Evolutionary conservation across 2,888 invertebrate species (phyloP), one percentile per base, ranked within the genome.

Genomic region (Eristalis pertinax): DNA sequence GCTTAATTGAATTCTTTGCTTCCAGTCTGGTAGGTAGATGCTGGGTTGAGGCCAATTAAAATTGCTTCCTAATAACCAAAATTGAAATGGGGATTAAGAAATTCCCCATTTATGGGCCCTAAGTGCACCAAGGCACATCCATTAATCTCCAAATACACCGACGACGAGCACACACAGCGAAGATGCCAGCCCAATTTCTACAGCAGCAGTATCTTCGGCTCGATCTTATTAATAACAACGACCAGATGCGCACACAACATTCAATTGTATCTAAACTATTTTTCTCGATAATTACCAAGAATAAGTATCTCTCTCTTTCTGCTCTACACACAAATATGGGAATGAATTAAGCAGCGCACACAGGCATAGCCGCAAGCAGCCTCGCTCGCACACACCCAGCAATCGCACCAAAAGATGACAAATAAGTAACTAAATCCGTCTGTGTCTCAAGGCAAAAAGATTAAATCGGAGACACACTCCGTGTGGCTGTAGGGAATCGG

Each of bases 201-300:
- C 32, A 76, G 72, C 77, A 79, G 58, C 81, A 68, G 70, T 83
- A 86, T 84, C 84, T 87, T 64, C 62, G 79, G 58, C 68, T 76
- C 84, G 87, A 84, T 87, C 79, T 83, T 87, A 87, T 84, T 87
- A 84, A 84, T 84, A 84, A 75, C 83, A 83, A 72, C 67, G 70
- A 87, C 80, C 87, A 87, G 87, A 87, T 87, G 87, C 87, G 78
- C 65, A 62, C 86, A 83, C 84, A 84, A 76, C 72, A 84, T 84
- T 79, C 79, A 84, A 74, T 84, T 84, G 84, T 84, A 80, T 87
- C 76, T 87, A 87, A 87, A 84, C 87, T 84, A 84, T 84, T 83
- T 86, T 79, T 79, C 83, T 87, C 60, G 83, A 75, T 87, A 87
- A 87, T 87, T 87, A 87, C 67, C 72, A 74, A 78, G 84, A 79